Conservation (phyloP, 2,797 vertebrate species). For the Carcharodon carcharias region DNA sequence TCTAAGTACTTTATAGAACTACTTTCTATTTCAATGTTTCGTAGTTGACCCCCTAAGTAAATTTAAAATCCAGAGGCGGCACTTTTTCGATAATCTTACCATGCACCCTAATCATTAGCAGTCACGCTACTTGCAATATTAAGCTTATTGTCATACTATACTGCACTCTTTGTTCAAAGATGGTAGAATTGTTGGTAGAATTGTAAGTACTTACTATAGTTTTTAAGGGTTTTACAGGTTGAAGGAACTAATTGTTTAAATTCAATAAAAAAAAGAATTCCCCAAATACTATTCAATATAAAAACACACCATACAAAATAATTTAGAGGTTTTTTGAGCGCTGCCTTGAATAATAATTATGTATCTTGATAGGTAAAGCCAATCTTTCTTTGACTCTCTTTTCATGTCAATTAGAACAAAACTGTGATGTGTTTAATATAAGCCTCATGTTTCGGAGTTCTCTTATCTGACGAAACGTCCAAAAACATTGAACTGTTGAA, state of each 20-base stretch:
- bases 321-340: neutral
- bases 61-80: neutral
- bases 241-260: neutral
- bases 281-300: neutral
- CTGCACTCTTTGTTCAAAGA: neutral
- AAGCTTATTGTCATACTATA: neutral
- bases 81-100: neutral
- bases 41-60: neutral
- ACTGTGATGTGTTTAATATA: neutral
- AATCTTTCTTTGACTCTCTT: neutral
- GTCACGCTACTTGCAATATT: neutral
- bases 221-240: neutral
- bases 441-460: neutral
- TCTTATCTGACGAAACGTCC: neutral
- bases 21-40: neutral
- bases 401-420: neutral
- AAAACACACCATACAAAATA: neutral
- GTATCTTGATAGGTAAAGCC: neutral
- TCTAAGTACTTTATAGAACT: neutral
- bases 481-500: neutral
- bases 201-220: neutral
- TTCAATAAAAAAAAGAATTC: neutral
- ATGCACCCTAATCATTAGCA: neutral
- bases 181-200: neutral
- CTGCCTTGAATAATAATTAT: neutral